Evolutionary conservation across 2,888 invertebrate species (phyloP).

Genomic region (Drymonia ruficornis): DNA sequence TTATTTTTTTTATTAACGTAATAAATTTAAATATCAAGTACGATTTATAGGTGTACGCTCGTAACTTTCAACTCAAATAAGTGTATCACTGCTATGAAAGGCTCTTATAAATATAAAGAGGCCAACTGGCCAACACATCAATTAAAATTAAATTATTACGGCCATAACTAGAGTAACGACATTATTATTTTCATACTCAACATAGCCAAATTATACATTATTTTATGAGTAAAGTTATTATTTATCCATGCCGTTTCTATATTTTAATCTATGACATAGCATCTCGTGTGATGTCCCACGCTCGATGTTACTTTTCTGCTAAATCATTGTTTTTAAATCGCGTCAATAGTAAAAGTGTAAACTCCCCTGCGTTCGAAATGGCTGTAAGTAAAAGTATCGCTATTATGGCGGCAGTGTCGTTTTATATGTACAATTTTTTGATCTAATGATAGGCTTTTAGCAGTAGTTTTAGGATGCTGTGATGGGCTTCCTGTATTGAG

Average conservation of each 20-base stretch:
- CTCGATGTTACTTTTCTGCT: conserved; percentile 38
- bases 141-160: too few relatives aligned
- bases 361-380: conserved; percentile 43
- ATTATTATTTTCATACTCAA: not conserved
- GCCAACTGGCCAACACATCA: too few relatives aligned
- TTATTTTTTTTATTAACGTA: too few relatives aligned
- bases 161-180: not conserved
- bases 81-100: too few relatives aligned
- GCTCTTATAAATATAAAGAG: too few relatives aligned
- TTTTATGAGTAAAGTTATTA: not conserved
- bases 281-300: conserved; percentile 9
- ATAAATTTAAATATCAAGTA: too few relatives aligned
- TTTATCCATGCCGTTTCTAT: not conserved
- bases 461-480: not conserved
- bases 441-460: conserved; percentile 6
- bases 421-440: conserved; percentile 2
- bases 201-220: not conserved
- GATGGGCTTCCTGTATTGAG: not conserved
- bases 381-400: conserved; percentile 16
- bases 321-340: conserved; percentile 66
- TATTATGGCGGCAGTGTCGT: not conserved
- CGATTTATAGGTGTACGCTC: too few relatives aligned
- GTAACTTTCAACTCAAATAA: too few relatives aligned
- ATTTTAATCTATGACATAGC: conserved; percentile 11
- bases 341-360: conserved; percentile 68